phyloP scores from a whole-genome alignment of 2,797 vertebrate species.

The Girardinus metallicus region DNA sequence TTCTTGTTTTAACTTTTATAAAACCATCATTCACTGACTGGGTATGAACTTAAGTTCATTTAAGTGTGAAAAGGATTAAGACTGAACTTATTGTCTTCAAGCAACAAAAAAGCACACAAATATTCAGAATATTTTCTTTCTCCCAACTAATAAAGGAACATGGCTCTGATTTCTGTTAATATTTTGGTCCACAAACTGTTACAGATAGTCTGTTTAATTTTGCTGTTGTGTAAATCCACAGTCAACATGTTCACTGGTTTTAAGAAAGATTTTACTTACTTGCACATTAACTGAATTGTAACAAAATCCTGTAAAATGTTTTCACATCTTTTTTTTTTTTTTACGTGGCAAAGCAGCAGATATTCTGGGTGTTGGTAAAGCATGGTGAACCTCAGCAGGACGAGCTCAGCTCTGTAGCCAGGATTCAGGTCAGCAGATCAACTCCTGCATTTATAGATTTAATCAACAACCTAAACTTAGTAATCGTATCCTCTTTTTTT shows the following conservation, averaged over 20 bases:
- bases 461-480: neutral
- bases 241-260: neutral
- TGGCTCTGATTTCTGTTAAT: neutral
- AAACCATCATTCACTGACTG: neutral
- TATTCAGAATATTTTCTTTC: neutral
- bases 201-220: too few relatives aligned
- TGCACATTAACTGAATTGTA: neutral
- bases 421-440: neutral
- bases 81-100: neutral
- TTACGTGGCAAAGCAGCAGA: neutral
- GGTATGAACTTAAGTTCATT: neutral
- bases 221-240: neutral
- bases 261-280: neutral
- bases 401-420: neutral
- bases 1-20: neutral
- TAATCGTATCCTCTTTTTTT: neutral
- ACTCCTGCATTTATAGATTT: neutral
- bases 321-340: neutral
- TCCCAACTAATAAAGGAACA: neutral
- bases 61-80: neutral
- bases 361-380: neutral
- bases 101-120: neutral
- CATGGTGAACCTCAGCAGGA: neutral
- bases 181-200: neutral
- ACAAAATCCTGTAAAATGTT: neutral